Conservation (phyloP, 2,797 vertebrate species). For the Gobionotothen gibberifrons region DNA sequence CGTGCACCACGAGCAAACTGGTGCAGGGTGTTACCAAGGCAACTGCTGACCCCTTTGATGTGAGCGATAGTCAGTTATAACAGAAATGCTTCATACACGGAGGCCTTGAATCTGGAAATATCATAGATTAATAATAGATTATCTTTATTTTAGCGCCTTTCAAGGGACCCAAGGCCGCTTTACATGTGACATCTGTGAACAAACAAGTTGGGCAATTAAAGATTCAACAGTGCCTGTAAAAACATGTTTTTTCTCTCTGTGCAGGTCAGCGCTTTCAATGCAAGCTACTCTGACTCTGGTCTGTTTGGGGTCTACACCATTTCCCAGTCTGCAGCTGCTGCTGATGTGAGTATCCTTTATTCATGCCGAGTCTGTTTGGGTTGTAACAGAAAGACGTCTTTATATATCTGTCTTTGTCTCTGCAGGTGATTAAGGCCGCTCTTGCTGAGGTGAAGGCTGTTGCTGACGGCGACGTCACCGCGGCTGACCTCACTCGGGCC, state of each 20-base stretch:
- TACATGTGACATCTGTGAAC: too few relatives aligned
- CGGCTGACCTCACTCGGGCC: constrained; percentile 87
- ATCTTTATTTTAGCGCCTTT: too few relatives aligned
- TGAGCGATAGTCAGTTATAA: constrained; percentile 78
- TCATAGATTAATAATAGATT: too few relatives aligned
- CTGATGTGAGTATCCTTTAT: constrained; percentile 85
- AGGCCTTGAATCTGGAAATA: not conserved
- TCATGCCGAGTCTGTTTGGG: not conserved
- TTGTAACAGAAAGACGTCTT: not conserved
- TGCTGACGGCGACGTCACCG: constrained; percentile 88
- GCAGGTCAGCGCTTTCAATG: constrained; percentile 92
- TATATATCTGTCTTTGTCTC: not conserved
- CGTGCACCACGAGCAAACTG: constrained; percentile 84
- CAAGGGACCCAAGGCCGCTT: too few relatives aligned
- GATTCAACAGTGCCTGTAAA: not conserved
- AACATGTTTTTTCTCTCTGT: not conserved
- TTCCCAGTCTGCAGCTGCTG: constrained; percentile 84
- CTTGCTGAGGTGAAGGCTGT: constrained; percentile 88
- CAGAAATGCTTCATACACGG: not conserved
- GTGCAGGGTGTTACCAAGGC: constrained; percentile 87
- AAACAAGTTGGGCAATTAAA: not conserved
- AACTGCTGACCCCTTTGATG: constrained; percentile 90
- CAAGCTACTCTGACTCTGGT: constrained; percentile 93
- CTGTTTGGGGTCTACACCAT: constrained; percentile 94
- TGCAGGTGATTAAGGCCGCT: constrained; percentile 92